Evolutionary conservation across 2,888 invertebrate species (phyloP).

Genomic region (Cantharis lateralis): DNA sequence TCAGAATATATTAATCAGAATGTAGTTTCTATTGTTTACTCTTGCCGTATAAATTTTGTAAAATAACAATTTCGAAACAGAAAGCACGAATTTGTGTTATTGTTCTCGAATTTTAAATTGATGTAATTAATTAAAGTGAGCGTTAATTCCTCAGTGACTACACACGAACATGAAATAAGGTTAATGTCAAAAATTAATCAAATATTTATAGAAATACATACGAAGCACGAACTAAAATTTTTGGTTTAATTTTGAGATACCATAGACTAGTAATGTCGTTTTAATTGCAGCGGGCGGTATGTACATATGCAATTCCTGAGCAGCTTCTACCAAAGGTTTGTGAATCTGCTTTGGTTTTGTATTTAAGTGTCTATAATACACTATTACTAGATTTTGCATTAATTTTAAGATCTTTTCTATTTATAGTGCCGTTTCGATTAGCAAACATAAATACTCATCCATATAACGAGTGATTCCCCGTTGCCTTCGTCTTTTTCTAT

Average conservation of each 20-base stretch:
- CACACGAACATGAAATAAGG: neutral
- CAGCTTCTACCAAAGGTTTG: neutral
- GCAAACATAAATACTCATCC: neutral
- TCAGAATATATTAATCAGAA: neutral
- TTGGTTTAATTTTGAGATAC: neutral
- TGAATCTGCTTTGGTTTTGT: neutral
- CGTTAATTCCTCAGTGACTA: neutral
- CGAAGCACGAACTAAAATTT: neutral
- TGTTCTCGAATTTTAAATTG: neutral
- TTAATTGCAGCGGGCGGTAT: neutral
- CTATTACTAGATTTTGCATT: neutral
- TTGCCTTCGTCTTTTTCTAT: neutral
- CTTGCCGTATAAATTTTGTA: neutral
- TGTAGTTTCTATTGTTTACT: neutral
- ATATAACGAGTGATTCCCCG: neutral
- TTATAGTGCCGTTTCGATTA: neutral
- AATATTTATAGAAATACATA: neutral
- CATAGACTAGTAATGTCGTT: neutral
- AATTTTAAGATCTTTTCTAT: neutral
- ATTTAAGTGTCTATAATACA: neutral
- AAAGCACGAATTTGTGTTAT: neutral
- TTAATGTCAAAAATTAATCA: neutral
- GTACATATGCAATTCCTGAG: neutral
- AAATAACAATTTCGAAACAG: neutral
- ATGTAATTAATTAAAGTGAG: neutral